Evolutionary conservation across 2,113 vertebrate species (phyloP).

Genomic region (Scytalopus superciliaris): DNA sequence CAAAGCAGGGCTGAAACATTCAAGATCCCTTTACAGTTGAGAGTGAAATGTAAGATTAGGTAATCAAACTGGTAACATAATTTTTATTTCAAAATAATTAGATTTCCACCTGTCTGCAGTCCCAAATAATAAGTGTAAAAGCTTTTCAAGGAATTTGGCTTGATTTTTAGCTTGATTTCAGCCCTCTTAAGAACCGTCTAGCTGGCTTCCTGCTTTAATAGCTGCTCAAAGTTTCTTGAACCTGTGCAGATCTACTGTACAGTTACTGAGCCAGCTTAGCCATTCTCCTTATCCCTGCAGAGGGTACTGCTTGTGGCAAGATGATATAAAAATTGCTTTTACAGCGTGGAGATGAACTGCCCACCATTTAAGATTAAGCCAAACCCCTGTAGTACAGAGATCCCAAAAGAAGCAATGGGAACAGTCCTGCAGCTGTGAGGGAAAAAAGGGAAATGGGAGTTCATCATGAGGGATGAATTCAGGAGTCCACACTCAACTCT

Average conservation of each 20-base stretch:
- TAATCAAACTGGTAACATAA: neutral
- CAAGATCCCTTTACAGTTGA: neutral
- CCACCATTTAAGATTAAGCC: neutral
- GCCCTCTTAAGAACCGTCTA: neutral
- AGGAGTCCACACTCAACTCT: fast-evolving
- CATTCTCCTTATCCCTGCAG: neutral
- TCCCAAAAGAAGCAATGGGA: neutral
- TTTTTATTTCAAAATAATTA: constrained; percentile 29
- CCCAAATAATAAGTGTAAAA: neutral
- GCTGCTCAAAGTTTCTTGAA: neutral
- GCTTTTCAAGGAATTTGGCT: neutral
- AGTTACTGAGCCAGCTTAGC: neutral
- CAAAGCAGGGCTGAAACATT: neutral
- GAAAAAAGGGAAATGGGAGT: neutral
- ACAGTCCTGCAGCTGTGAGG: neutral
- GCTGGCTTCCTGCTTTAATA: neutral
- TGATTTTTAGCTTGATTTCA: neutral
- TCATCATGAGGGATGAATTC: neutral
- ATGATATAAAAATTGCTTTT: neutral
- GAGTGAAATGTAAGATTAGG: neutral
- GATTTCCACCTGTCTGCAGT: neutral
- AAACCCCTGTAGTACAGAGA: neutral
- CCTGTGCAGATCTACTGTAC: neutral
- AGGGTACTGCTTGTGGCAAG: neutral
- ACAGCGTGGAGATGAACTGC: neutral